Percentiles rank a stretch among this genome's conserved stretches.
These are phyloP conservation scores for Chironomus tentans DNA, from an alignment of 2,888 invertebrate species.

Conservation along the genomic window DNA sequence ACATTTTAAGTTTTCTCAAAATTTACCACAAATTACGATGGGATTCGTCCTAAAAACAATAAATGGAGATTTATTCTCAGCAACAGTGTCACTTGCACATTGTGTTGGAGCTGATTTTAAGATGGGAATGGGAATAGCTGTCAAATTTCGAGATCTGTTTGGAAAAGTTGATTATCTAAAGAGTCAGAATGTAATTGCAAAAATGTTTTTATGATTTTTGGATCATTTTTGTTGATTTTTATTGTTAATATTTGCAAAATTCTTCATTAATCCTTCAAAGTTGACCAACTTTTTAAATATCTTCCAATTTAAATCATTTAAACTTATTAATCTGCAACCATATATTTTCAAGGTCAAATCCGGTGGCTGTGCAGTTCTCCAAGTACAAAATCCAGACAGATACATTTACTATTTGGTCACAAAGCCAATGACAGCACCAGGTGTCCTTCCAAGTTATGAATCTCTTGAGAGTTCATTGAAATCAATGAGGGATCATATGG, in stretches of 20 bases:
- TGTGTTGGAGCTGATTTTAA: constrained; percentile 50
- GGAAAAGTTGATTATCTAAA: constrained; percentile 36
- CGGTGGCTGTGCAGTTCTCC: constrained; percentile 44
- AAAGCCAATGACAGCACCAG: constrained; percentile 41
- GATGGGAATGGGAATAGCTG: constrained; percentile 51
- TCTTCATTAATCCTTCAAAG: no score
- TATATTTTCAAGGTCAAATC: not conserved
- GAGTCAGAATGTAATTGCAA: constrained; percentile 32
- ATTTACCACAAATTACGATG: not conserved
- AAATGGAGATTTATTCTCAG: constrained; percentile 12
- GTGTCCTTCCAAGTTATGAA: constrained; percentile 35
- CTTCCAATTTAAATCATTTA: no score
- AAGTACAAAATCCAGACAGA: constrained; percentile 38
- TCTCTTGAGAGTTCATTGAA: constrained; percentile 30
- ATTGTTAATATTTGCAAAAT: no score
- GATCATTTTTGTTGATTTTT: not conserved
- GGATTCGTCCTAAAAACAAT: constrained; percentile 8
- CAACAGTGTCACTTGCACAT: constrained; percentile 43
- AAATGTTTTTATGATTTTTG: not conserved
- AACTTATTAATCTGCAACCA: no score
- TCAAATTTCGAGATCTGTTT: constrained; percentile 41
- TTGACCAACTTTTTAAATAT: no score
- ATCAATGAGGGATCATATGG: constrained; percentile 36
- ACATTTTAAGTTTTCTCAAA: not conserved
- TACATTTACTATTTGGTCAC: constrained; percentile 54